Base-by-base conservation (phyloP, 1,140 invertebrate genomes). In the Drosophila asahinai region DNA sequence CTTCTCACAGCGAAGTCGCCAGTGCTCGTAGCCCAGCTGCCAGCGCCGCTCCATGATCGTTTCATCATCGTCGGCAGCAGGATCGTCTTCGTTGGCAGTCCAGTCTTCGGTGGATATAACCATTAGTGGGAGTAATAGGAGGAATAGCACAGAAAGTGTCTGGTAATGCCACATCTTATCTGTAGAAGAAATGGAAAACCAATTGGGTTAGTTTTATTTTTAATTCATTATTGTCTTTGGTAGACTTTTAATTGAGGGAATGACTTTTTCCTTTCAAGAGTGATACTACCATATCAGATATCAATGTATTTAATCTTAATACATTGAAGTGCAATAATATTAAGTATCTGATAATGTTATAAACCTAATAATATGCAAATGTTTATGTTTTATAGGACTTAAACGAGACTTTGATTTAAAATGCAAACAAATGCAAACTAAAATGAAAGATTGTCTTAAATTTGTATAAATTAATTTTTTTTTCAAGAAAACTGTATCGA, bases 11-110 rank as follows among this genome's bases (percentile, higher is more conserved):
- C 66, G 62, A 2, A 74, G 54, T 27, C 72, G 79, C 76, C 77
- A 87, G 9, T 68, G 30, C 38, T 81, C 77, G 14, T 89, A 87
- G 40, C 43, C 77, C 27, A 80, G 22, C 22, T 87, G 83, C 67
- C 64, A 83, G 17, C 67, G 76, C 1, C 49, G 19, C 3, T 67
- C 66, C 42, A 42, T 42, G 19, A 73, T 19, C 0, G 52, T 1
- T 17, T 74, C 62, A 11, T 65, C 63, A 9, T 75, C 67, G 1
- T 57, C 19, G 2, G 9, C 4, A 3, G 9, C 4, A 3, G 61
- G 25, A 11, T 70, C 36, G 0, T 42, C 17, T 15, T 64, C 45
- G 1, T 3, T 36, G 17, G 14, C 0, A 36, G 14, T 47, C 51
- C 30, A 40, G 19, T 3, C 19, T 27, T 38, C 3, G 11, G 15